Base-by-base conservation (phyloP, 2,797 vertebrate species). In the Salarias fasciatus region DNA sequence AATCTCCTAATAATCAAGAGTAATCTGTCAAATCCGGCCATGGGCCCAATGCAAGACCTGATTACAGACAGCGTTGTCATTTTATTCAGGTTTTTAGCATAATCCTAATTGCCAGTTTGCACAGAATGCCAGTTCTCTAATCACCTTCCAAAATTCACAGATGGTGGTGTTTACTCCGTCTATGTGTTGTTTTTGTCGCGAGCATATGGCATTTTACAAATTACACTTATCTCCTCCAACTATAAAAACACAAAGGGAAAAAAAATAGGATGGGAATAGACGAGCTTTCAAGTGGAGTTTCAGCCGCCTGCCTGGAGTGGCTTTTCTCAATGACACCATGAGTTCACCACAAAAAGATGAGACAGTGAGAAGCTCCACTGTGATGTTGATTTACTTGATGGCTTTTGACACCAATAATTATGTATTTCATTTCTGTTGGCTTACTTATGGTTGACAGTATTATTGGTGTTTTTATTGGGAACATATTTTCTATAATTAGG, bases 101-200 rank as follows among this genome's bases (percentile, higher is more conserved):
- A 30, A 2, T 46, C 9, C 45, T 46, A 49, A 44, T 40, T 65
- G 28, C 35, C 46, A 37, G 13, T 52, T 66, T 55, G n/a, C n/a
- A 44, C 12, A 28, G 11, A 11, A 41, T 24, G 35, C 54, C 9
- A 45, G 6, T 46, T 33, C 8, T 54, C 10, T 54, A 15, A 46
- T 54, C 30, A n/a, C 51, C 40, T 37, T 59, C 38, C 38, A 59
- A 53, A 54, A 46, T 18, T 1, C 41, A 59, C 48, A 70, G 35
- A 41, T 47, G 35, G 41, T 2, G 45, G 5, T 42, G 18, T 61
- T 38, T 31, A 38, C 8, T 33, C 6, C 33, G 50, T 31, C 5
- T 13, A 31, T 40, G 11, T 38, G 13, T 42, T 49, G 15, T 18
- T 6, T 15, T 43, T 41, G 10, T 56, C 44, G 1, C 38, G 11